A percentile compares a stretch with the other conserved stretches of the same genome.
Conservation (phyloP, 2,797 vertebrate genomes). For the Hippocampus kuda region DNA sequence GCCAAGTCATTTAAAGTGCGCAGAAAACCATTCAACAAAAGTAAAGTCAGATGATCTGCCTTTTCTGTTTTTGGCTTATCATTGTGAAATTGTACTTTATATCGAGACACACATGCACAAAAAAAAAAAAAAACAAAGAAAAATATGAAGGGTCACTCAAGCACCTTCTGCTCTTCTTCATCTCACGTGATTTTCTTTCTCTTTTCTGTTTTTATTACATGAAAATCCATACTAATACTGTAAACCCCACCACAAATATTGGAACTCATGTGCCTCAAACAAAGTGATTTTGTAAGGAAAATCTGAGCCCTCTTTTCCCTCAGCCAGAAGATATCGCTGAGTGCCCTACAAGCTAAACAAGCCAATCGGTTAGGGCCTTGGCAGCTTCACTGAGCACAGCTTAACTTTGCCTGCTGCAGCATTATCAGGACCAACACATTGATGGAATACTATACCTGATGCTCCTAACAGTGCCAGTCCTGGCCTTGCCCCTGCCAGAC, state of each 20-base stretch:
- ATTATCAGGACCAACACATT: constrained; percentile 45
- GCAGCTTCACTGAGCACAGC: constrained; percentile 31
- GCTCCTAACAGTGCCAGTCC: constrained; percentile 35
- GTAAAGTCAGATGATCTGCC: neutral
- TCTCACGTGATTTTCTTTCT: neutral
- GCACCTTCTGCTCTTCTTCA: neutral
- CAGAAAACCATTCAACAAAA: neutral
- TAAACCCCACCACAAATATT: neutral
- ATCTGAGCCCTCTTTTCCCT: constrained; percentile 6
- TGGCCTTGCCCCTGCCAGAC: constrained; percentile 33
- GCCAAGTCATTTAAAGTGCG: neutral
- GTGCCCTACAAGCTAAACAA: constrained; percentile 26
- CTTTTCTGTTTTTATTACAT: neutral
- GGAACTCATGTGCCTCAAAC: neutral
- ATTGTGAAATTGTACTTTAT: neutral
- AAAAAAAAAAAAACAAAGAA: neutral
- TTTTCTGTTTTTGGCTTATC: neutral
- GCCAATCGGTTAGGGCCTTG: constrained; percentile 27
- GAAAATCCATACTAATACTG: neutral
- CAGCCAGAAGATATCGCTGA: constrained; percentile 8
- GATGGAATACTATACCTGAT: constrained; percentile 29
- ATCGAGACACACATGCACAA: neutral
- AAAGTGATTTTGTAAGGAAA: neutral
- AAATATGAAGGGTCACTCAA: neutral
- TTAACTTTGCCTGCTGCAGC: constrained; percentile 35